phyloP scores from a whole-genome alignment of 2,113 vertebrate species.

The Phylloscopus trochilus region DNA sequence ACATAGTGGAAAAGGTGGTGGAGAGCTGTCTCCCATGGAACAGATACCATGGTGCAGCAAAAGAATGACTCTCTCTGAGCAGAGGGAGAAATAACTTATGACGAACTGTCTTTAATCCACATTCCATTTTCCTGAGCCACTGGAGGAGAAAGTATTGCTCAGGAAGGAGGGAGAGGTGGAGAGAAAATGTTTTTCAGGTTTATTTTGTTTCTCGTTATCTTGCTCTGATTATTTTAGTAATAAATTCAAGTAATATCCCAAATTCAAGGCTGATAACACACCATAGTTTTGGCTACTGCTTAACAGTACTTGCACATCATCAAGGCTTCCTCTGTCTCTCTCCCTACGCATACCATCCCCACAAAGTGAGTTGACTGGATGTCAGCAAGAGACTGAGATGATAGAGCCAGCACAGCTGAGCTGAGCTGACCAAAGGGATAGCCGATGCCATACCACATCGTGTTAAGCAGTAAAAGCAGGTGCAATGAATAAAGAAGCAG shows the following conservation, averaged over 20 bases:
- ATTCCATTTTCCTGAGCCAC: background rate
- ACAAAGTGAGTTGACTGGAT: background rate
- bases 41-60: background rate
- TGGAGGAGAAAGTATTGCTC: background rate
- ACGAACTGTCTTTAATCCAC: background rate
- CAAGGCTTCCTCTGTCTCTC: background rate
- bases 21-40: background rate
- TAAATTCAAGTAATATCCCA: background rate
- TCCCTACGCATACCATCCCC: background rate
- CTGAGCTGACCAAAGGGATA: background rate
- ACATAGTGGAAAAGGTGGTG: background rate
- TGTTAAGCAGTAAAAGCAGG: background rate
- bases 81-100: background rate
- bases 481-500: background rate
- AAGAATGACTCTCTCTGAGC: background rate
- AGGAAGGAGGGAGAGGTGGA: background rate
- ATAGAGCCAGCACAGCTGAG: background rate
- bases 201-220: background rate
- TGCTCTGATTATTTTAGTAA: background rate
- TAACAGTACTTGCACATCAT: background rate
- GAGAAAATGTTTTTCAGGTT: background rate
- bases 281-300: background rate
- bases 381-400: background rate
- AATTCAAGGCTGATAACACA: background rate
- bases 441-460: fast-evolving